Evolutionary conservation across 2,888 invertebrate species (phyloP), one percentile per base, ranked within the genome.

Genomic region (Cerastis rubricosa): DNA sequence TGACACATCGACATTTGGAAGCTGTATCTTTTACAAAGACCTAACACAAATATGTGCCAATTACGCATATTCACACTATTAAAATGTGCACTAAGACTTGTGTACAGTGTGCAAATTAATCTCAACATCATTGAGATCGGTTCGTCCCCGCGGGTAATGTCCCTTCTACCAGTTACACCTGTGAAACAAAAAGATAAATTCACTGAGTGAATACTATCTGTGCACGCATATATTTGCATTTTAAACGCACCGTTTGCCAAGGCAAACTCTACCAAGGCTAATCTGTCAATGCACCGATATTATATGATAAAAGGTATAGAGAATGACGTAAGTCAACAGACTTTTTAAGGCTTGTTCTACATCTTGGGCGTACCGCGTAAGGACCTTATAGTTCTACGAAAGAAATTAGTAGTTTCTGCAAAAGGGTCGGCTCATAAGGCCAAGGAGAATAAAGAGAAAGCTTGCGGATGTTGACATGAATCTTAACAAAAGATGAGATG

Each of bases 141-240:
- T 88, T 49, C 75, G 71, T 89, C 82, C 88, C 89, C 85, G 81
- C 71, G 88, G 88, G 83, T 71, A 61, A 81, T 85, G 80, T 81
- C 84, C 88, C 85, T 71, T 43, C 57, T 63, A 76, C 76, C 17
- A 1, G 74, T 71, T 49, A 68, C 70, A 74, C 57, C 57, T 78
- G 70, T 74, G 63, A 61, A 65, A 76, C 69, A 81, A 78, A 80
- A 77, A 74, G 57, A 72, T 45, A 77, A 77, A 80, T 73, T 85
- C 40, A 49, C 77, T 77, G 74, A 35, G 76, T 80, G 74, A 83
- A 78, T 74, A 78, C 76, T 80, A 29, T 77, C 84, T 74, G 75
- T 73, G 51, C 49, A 82, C 76, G 79, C 85, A 82, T 82, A 80
- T 80, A 85, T 87, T 85, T 82, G 75, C 85, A 87, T 87, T 74